Percentiles rank a stretch among this genome's conserved stretches.
These are phyloP conservation scores for Rhinolophus ferrumequinum DNA, from an alignment of 2,113 vertebrate species.

Conservation along the genomic window DNA sequence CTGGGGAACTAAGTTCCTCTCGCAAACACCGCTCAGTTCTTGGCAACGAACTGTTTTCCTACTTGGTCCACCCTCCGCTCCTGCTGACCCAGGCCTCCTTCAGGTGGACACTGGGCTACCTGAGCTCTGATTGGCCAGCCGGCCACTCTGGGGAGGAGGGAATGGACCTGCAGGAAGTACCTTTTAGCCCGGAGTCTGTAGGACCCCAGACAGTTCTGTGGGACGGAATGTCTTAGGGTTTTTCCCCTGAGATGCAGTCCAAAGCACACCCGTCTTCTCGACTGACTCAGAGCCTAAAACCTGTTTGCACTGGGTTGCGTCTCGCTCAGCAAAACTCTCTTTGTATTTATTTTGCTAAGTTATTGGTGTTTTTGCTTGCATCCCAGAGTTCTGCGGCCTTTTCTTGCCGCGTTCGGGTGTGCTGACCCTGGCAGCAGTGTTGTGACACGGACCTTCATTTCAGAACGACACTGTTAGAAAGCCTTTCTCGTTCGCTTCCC, in stretches of 20 bases:
- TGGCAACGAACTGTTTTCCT: constrained; percentile 39
- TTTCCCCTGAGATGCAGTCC: neutral
- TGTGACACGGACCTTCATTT: neutral
- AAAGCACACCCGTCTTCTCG: neutral
- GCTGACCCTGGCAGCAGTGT: neutral
- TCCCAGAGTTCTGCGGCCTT: neutral
- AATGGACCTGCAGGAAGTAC: neutral
- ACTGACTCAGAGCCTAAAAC: constrained; percentile 12
- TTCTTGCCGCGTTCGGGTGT: neutral
- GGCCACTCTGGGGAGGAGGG: neutral
- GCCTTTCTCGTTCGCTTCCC: neutral
- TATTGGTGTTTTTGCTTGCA: constrained; percentile 80
- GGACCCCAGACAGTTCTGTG: neutral
- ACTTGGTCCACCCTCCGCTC: neutral
- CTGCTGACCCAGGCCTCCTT: neutral
- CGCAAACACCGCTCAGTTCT: neutral
- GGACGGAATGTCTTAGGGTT: neutral
- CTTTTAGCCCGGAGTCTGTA: constrained; percentile 2
- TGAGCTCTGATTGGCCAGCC: neutral
- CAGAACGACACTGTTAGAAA: neutral
- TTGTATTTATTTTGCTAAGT: constrained; percentile 85
- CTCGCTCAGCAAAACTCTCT: neutral
- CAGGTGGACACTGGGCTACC: neutral
- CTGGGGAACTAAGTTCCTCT: constrained; percentile 26
- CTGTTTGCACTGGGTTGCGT: neutral